These are phyloP conservation scores for Drosophila erecta DNA, from an alignment of 1,140 invertebrate species.

Conservation along the genomic window DNA sequence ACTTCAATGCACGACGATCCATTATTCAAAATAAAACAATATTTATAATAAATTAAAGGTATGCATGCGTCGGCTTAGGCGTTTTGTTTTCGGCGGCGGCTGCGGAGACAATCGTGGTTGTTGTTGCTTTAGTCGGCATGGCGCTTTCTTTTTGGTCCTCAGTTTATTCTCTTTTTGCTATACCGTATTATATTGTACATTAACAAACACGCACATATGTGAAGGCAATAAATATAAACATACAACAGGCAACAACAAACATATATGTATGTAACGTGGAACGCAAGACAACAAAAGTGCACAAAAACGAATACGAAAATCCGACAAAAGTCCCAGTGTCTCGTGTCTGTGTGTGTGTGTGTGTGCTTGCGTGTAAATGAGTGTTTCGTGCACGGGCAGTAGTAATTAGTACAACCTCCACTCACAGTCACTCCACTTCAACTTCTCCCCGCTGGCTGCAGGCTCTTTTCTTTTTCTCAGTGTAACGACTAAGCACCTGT, in stretches of 20 bases:
- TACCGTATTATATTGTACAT: slow-evolving; percentile 33
- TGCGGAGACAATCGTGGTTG: slow-evolving; percentile 44
- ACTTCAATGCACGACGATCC: slow-evolving; percentile 84
- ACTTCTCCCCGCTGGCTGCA: slow-evolving; percentile 35
- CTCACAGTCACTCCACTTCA: slow-evolving; percentile 54
- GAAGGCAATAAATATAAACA: slow-evolving; percentile 63
- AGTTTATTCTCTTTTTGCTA: slow-evolving; percentile 26
- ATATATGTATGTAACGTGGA: slow-evolving; percentile 38
- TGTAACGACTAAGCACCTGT: slow-evolving; percentile 58
- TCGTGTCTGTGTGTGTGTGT: slow-evolving; percentile 22
- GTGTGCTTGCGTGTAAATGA: slow-evolving; percentile 59
- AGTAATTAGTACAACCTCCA: slow-evolving; percentile 71
- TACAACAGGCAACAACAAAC: slow-evolving; percentile 62
- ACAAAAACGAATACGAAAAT: slow-evolving; percentile 56
- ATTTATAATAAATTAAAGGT: slow-evolving; percentile 82
- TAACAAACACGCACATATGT: slow-evolving; percentile 61
- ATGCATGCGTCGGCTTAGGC: slow-evolving; percentile 72
- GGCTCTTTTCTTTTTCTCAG: slow-evolving; percentile 33
- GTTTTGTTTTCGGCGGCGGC: slow-evolving; percentile 45
- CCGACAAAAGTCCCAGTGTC: slow-evolving; percentile 43
- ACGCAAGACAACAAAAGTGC: slow-evolving; percentile 69
- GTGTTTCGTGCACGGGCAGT: slow-evolving; percentile 61
- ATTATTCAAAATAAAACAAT: slow-evolving; percentile 84
- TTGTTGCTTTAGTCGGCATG: slow-evolving; percentile 68
- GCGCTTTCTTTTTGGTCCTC: slow-evolving; percentile 40